Conservation (phyloP, 2,113 vertebrate genomes). For the Chiloscyllium plagiosum region DNA sequence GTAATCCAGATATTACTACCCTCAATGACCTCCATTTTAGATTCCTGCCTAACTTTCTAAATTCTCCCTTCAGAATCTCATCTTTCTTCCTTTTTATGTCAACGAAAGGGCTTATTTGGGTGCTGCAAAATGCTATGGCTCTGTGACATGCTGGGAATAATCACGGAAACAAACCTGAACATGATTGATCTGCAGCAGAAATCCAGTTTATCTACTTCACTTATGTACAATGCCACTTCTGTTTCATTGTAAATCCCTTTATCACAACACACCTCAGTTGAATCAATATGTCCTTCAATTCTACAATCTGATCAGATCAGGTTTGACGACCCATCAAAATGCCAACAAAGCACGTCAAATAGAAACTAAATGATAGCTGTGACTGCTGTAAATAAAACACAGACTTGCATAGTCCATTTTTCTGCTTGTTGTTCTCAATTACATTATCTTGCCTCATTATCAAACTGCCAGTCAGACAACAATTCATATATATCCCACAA, state of each 20-base stretch:
- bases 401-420: background rate
- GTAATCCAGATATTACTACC: too few species aligned
- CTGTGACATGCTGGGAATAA: background rate
- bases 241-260: background rate
- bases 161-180: background rate
- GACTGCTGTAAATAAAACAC: background rate
- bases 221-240: background rate
- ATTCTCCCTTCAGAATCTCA: too few species aligned
- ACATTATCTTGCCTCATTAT: background rate
- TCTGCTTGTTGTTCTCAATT: background rate
- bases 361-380: background rate
- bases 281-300: background rate
- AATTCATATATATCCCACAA: background rate
- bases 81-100: too few species aligned
- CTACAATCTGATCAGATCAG: background rate
- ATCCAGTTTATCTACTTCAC: background rate
- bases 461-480: background rate
- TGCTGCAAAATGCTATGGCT: background rate
- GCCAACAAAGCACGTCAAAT: background rate
- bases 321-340: background rate
- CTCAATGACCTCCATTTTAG: too few species aligned
- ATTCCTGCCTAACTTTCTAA: too few species aligned
- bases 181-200: background rate
- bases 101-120: too few species aligned
- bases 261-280: background rate